Conservation (phyloP, 2,888 invertebrate genomes). For the Aromia moschata region DNA sequence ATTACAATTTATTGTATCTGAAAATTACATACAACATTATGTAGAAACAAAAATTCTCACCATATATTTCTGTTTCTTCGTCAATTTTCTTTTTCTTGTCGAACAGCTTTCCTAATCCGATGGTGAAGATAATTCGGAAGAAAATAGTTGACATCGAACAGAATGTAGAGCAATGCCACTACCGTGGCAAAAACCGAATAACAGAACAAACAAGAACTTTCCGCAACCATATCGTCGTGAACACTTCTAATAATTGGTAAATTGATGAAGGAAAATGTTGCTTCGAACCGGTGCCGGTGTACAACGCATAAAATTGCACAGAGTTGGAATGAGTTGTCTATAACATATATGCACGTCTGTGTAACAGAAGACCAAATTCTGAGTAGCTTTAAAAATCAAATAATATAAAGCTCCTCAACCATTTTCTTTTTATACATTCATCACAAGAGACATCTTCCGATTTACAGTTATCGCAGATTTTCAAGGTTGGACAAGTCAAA, state of each 20-base stretch:
- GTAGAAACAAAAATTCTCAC: too few species aligned
- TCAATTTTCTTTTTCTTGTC: conserved; percentile 75
- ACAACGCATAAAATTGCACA: neutral
- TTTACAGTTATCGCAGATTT: too few species aligned
- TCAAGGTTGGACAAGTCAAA: too few species aligned
- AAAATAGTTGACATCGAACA: conserved; percentile 84
- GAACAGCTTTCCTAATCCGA: conserved; percentile 74
- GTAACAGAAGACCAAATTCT: too few species aligned
- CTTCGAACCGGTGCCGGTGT: neutral
- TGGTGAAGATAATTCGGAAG: conserved; percentile 73
- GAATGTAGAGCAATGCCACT: conserved; percentile 70
- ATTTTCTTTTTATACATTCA: too few species aligned
- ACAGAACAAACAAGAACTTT: conserved; percentile 37
- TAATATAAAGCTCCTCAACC: too few species aligned
- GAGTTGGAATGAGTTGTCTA: neutral
- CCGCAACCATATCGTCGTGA: conserved; percentile 8
- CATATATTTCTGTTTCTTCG: conserved; percentile 77
- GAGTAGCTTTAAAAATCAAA: too few species aligned
- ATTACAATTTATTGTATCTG: too few species aligned
- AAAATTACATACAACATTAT: too few species aligned
- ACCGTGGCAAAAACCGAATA: conserved; percentile 56
- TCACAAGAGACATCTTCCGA: too few species aligned
- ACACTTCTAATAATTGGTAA: neutral
- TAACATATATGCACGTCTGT: too few species aligned
- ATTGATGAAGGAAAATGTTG: neutral